Base-by-base conservation (phyloP, 2,113 vertebrate species). In the Thamnophis sirtalis region DNA sequence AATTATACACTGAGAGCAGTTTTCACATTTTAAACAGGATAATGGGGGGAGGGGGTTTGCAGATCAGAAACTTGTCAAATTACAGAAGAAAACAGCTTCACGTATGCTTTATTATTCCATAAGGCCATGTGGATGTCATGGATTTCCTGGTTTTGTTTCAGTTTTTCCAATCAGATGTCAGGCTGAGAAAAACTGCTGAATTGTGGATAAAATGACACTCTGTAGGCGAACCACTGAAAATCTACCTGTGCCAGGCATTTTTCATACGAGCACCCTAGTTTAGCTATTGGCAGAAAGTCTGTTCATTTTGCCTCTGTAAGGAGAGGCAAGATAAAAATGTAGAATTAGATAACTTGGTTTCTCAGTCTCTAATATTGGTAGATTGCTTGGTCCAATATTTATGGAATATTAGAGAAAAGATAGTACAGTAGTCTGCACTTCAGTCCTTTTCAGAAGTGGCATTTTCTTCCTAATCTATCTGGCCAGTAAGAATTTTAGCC, bases 301-400 rank as follows among this genome's bases (percentile, higher is more conserved):
- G 48, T 8, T 80, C 93, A 54, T 92, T 95, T 91, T 95, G 92
- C 89, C 87, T 9, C 93, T 94, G 49, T 95, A 94, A 95, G 93
- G 86, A 92, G 87, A 94, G 94, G 43, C 50, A 48, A 92, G 94
- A 95, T 95, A 95, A 97, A 97, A 97, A 96, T 89, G 17, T 95
- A 86, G 95, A 91, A 94, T 68, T 87, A 92, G 92, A 87, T 94
- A n/a, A 92, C 89, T 38, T 49, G 89, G 89, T 94, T 97, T 97
- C 94, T 93, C 94, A 93, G 94, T 68, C 87, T 63, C 73, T 94
- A 92, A 88, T 58, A 95, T 55, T 96, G 96, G 97, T 97, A 97
- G 95, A 91, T 88, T 92, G 93, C 86, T 95, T 91, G 93, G 1
- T 95, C 95, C 93, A 73, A 94, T 95, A 53, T 95, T 94, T 96